A percentile compares a stretch with the other conserved stretches of the same genome.
Evolutionary conservation across 2,888 invertebrate species (phyloP).

Genomic region (Xestia sexstrigata): DNA sequence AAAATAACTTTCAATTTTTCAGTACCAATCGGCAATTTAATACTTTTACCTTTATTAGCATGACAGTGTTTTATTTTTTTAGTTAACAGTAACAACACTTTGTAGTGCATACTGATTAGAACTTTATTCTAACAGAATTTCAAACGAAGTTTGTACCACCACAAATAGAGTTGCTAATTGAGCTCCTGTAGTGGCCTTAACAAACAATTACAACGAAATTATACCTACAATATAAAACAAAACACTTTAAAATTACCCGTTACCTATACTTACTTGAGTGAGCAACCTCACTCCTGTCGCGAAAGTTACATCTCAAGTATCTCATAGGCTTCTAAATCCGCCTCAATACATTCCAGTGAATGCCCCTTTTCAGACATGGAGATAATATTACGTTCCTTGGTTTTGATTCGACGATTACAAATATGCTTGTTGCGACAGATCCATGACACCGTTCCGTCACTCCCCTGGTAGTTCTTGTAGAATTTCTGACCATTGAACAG

Average conservation of each 20-base stretch:
- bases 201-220: neutral
- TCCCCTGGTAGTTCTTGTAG: slow-evolving; percentile 69
- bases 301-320: slow-evolving; percentile 27
- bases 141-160: too few relatives aligned
- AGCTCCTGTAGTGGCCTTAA: too few relatives aligned
- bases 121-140: too few relatives aligned
- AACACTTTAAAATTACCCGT: neutral
- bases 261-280: neutral
- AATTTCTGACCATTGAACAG: slow-evolving; percentile 63
- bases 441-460: slow-evolving; percentile 61
- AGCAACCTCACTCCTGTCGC: neutral
- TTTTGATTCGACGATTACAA: slow-evolving; percentile 60
- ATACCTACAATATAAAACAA: neutral
- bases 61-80: too few relatives aligned
- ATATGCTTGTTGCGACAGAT: slow-evolving; percentile 61
- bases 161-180: too few relatives aligned
- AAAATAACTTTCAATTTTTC: too few relatives aligned
- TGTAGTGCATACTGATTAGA: too few relatives aligned
- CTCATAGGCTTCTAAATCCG: slow-evolving; percentile 30
- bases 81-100: too few relatives aligned
- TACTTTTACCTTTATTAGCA: too few relatives aligned
- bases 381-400: slow-evolving; percentile 31
- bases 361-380: slow-evolving; percentile 17
- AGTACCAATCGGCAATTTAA: too few relatives aligned
- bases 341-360: slow-evolving; percentile 2